Evolutionary conservation across 2,888 invertebrate genomes (phyloP).

Genomic region (Pristionchus japonicus): DNA sequence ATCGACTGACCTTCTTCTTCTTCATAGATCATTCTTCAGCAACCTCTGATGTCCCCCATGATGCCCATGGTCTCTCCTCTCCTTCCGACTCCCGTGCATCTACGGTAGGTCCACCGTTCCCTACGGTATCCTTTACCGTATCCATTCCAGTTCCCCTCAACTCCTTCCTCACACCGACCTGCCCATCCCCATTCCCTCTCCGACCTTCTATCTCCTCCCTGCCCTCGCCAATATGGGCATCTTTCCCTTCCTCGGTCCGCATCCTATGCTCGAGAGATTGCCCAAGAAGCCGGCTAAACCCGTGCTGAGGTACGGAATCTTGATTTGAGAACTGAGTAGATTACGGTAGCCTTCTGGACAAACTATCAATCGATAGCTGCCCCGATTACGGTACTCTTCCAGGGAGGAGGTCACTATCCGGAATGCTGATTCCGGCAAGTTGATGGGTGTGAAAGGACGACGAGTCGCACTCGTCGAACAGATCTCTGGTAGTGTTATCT

Average conservation of each 20-base stretch:
- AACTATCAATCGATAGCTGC: not conserved
- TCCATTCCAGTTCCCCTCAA: conserved; percentile 5
- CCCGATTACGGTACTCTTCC: conserved; percentile 80
- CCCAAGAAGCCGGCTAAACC: conserved; percentile 43
- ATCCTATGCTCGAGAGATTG: not conserved
- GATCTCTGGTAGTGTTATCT: conserved; percentile 97
- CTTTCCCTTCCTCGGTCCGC: conserved; percentile 42
- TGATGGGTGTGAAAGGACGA: conserved; percentile 84
- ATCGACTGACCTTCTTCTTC: no score
- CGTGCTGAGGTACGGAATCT: conserved; percentile 12
- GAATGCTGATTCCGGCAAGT: conserved; percentile 95
- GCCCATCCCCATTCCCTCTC: conserved; percentile 42
- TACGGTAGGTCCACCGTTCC: not conserved
- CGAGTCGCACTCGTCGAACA: conserved; percentile 98
- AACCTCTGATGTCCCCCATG: not conserved
- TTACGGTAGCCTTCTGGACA: not conserved
- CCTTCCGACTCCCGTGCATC: not conserved
- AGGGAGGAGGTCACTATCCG: conserved; percentile 95
- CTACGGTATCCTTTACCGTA: not conserved
- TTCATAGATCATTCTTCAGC: not conserved
- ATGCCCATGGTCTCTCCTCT: not conserved
- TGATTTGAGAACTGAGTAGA: not conserved
- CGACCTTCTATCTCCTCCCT: conserved; percentile 44
- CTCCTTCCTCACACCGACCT: conserved; percentile 11
- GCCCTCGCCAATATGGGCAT: conserved; percentile 43